Evolutionary conservation across 2,888 invertebrate genomes (phyloP).

Genomic region (Monoplex corrugatus): DNA sequence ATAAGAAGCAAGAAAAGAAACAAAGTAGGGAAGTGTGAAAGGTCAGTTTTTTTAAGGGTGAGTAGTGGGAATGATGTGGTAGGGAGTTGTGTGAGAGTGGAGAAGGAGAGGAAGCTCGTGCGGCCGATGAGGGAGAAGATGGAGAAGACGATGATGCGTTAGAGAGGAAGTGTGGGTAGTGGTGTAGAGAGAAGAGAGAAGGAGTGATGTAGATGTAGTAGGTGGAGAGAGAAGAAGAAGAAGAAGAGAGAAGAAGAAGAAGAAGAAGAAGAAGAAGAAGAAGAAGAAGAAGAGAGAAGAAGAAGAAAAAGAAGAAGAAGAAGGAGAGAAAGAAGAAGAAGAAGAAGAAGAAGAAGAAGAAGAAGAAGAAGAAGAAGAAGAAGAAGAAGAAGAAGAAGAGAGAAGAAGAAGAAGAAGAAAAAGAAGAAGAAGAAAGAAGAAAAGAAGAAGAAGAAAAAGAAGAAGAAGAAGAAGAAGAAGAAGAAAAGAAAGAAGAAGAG

Average conservation of each 20-base stretch:
- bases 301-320: not conserved
- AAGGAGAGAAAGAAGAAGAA: not conserved
- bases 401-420: slow-evolving; percentile 4
- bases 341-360: not conserved
- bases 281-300: not conserved
- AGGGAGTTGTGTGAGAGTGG: too few species aligned
- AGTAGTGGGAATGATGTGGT: too few species aligned
- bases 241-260: not conserved
- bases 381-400: not conserved
- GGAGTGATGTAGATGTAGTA: too few species aligned
- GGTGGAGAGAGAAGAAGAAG: not conserved
- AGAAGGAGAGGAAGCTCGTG: too few species aligned
- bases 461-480: not conserved
- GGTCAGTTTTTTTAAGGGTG: too few species aligned
- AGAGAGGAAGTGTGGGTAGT: too few species aligned
- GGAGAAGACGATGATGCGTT: too few species aligned
- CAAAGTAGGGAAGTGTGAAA: too few species aligned
- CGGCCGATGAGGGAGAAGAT: too few species aligned
- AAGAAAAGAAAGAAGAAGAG: not conserved
- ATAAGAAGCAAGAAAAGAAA: too few species aligned
- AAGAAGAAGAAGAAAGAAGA: not conserved
- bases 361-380: not conserved
- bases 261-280: not conserved
- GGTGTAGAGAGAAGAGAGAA: too few species aligned
- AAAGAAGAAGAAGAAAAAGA: not conserved